These are phyloP conservation scores for Alcedo atthis DNA, from an alignment of 2,797 vertebrate species.

Conservation along the genomic window DNA sequence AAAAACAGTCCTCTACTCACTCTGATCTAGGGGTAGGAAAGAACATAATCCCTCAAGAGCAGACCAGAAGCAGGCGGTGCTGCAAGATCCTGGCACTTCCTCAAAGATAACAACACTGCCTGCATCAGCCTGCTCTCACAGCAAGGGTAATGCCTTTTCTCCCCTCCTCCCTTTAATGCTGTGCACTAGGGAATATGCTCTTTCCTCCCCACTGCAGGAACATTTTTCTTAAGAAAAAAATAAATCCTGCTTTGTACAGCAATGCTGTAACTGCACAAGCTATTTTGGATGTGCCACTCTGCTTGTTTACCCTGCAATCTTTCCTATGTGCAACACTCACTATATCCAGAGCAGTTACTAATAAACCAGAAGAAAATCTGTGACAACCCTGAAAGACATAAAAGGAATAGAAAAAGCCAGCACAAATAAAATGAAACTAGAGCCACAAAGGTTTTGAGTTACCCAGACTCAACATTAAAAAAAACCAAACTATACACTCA, in stretches of 20 bases:
- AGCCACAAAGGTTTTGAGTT: background rate
- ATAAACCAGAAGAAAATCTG: background rate
- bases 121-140: background rate
- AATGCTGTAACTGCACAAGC: background rate
- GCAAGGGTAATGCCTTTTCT: background rate
- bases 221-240: background rate
- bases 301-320: background rate
- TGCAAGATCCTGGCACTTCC: background rate
- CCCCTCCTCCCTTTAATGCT: background rate
- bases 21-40: background rate
- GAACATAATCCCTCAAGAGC: background rate
- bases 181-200: background rate
- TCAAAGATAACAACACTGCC: background rate
- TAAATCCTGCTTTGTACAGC: background rate
- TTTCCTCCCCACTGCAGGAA: rapidly evolving
- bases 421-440: background rate
- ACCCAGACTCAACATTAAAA: background rate
- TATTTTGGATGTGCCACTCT: background rate
- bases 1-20: background rate
- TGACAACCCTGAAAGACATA: background rate
- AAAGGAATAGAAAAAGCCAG: background rate
- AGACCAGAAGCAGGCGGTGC: background rate
- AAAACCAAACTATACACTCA: background rate
- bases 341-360: background rate
- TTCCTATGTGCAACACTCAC: background rate